phyloP scores from a whole-genome alignment of 2,888 invertebrate species.

The Crematogaster levior region DNA sequence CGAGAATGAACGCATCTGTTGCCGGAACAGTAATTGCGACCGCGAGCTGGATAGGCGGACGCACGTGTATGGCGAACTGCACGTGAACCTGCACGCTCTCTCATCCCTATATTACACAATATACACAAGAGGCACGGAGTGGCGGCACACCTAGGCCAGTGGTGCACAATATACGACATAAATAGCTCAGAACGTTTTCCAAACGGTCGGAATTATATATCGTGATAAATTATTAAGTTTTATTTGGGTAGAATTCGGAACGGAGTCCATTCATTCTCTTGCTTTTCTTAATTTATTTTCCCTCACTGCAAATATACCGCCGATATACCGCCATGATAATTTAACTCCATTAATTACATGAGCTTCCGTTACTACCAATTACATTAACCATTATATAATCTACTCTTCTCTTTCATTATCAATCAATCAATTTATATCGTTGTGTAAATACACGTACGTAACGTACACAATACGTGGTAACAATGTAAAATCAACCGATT shows the following conservation, averaged over 20 bases:
- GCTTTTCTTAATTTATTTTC: neutral
- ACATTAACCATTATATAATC: neutral
- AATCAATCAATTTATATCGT: neutral
- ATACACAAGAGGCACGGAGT: slow-evolving; percentile 27
- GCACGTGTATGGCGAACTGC: slow-evolving; percentile 55
- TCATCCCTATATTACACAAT: neutral
- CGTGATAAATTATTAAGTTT: neutral
- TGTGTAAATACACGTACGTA: neutral
- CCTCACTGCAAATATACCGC: neutral
- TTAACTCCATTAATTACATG: neutral
- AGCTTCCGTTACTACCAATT: neutral
- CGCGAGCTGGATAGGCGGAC: slow-evolving; percentile 49
- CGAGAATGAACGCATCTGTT: slow-evolving; percentile 67
- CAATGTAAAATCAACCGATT: neutral
- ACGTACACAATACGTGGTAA: neutral
- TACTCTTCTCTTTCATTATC: neutral
- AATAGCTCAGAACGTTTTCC: neutral
- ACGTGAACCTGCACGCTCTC: slow-evolving; percentile 42
- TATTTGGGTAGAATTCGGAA: neutral
- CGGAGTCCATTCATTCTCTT: neutral
- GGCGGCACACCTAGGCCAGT: slow-evolving; percentile 3
- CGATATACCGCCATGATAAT: neutral
- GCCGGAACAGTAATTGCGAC: slow-evolving; percentile 65
- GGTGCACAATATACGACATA: neutral
- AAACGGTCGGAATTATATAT: neutral